These are phyloP conservation scores for Typhlichthys subterraneus DNA, from an alignment of 2,797 vertebrate genomes.

Conservation along the genomic window DNA sequence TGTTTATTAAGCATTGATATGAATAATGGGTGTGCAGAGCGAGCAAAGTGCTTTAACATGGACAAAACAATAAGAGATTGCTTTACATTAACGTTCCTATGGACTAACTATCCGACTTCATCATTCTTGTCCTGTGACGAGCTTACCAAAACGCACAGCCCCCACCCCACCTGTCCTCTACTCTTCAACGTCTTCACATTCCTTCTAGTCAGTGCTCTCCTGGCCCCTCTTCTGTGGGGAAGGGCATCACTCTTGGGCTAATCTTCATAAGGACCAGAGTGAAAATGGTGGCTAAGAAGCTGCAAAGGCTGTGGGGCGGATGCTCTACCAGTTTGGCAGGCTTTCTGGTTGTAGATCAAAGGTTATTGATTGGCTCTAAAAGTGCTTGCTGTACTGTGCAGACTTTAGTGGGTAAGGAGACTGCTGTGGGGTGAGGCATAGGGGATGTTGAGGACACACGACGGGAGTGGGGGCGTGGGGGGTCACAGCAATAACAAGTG, in stretches of 20 bases:
- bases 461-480: slow-evolving; percentile 18
- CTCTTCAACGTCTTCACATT: background rate
- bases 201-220: background rate
- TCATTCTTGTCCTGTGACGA: slow-evolving; percentile 8
- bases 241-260: slow-evolving; percentile 1
- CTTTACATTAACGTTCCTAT: slow-evolving; percentile 9
- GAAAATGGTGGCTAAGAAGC: background rate
- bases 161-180: background rate
- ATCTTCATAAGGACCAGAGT: background rate
- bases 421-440: slow-evolving; percentile 6
- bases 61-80: slow-evolving; percentile 14
- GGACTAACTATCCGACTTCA: slow-evolving; percentile 7
- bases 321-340: slow-evolving; percentile 13
- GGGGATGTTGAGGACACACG: slow-evolving; percentile 36
- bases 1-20: slow-evolving; percentile 26
- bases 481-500: slow-evolving; percentile 21
- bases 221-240: background rate
- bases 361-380: slow-evolving; percentile 42
- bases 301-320: slow-evolving; percentile 4
- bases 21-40: slow-evolving; percentile 32
- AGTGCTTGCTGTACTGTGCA: background rate
- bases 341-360: slow-evolving; percentile 34
- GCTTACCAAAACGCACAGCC: background rate
- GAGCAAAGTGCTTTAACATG: slow-evolving; percentile 36
- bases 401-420: slow-evolving; percentile 12